Base-by-base conservation (phyloP, 2,888 invertebrate genomes). In the Euclidia mi region DNA sequence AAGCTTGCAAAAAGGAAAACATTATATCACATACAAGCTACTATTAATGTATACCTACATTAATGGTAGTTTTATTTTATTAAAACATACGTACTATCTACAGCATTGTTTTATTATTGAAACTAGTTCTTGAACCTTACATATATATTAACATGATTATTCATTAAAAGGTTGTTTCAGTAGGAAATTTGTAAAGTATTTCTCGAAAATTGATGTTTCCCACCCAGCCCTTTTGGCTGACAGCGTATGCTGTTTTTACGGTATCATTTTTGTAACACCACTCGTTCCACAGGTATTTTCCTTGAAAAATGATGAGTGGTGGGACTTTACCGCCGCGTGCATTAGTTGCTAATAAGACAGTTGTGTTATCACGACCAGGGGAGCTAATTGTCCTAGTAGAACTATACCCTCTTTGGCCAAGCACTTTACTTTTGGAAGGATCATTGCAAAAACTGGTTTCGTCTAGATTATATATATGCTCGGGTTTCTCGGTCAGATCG, bases 201-300 rank as follows among this genome's bases (percentile, higher is more conserved):
- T 74, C 43, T 58, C 56, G 53, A 80, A 81, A 7, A 76, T 78
- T 34, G 60, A 49, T 38, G 62, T 70, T 32, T 71, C 72, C 74
- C n/a, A 71, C 53, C 53, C 53, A 59, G 6, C 47, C 48, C 31
- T 56, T 48, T 31, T 38, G 20, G 44, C 38, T 48, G 3, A 48
- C 37, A 11, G 42, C 32, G 20, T 45, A 43, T 3, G 56, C 64
- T 10, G 60, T 63, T 34, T 58, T 51, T 0, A 60, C 47, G 0
- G 15, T 28, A 35, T 56, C 44, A 28, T 37, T 14, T 37, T 35
- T 4, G 15, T 46, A 46, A 10, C 6, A 6, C 68, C 71, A 71
- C 37, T 68, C 47, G 11, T 28, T 48, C 71, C 68, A 71, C 6
- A 71, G 12, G 49, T 64, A 15, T 47, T 72, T 72, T 1, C 67